phyloP scores from a whole-genome alignment of 2,888 invertebrate species.

The Drosophila affinis region DNA sequence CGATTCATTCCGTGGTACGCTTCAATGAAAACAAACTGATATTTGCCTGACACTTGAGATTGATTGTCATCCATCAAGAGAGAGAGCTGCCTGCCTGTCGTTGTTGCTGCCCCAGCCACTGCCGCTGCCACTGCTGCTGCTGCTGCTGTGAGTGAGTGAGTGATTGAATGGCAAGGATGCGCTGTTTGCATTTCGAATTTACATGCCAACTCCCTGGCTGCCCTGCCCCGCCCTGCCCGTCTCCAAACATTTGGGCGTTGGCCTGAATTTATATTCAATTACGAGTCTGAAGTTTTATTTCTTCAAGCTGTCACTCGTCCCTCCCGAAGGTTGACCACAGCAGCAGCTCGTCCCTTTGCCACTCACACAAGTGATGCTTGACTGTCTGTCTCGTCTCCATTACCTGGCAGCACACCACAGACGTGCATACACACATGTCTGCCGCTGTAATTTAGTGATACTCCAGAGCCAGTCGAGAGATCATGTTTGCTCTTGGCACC shows the following conservation, averaged over 20 bases:
- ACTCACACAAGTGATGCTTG: conserved; percentile 17
- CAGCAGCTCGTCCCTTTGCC: conserved; percentile 3
- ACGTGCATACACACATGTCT: neutral
- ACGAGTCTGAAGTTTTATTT: conserved; percentile 38
- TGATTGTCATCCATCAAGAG: conserved; percentile 81
- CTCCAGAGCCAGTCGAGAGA: conserved; percentile 32
- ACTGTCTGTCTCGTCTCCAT: conserved; percentile 35
- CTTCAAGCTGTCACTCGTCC: conserved; percentile 6
- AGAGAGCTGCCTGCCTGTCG: conserved; percentile 48
- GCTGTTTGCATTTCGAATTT: conserved; percentile 70
- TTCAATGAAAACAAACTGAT: conserved; percentile 78
- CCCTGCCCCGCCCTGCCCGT: neutral
- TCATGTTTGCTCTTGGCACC: conserved; percentile 48
- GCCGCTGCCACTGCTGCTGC: conserved; percentile 10
- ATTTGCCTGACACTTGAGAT: conserved; percentile 81
- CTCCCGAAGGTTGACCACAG: conserved; percentile 50
- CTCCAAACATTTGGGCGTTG: conserved; percentile 44
- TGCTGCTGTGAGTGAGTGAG: conserved; percentile 43
- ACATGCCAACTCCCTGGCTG: conserved; percentile 51
- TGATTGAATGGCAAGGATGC: conserved; percentile 70
- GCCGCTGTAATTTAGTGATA: no score
- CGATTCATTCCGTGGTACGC: conserved; percentile 62
- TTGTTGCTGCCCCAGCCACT: conserved; percentile 1
- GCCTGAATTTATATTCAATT: conserved; percentile 65
- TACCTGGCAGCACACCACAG: conserved; percentile 31